Base-by-base conservation (phyloP, 2,113 vertebrate genomes). In the Tylochromis polylepis region DNA sequence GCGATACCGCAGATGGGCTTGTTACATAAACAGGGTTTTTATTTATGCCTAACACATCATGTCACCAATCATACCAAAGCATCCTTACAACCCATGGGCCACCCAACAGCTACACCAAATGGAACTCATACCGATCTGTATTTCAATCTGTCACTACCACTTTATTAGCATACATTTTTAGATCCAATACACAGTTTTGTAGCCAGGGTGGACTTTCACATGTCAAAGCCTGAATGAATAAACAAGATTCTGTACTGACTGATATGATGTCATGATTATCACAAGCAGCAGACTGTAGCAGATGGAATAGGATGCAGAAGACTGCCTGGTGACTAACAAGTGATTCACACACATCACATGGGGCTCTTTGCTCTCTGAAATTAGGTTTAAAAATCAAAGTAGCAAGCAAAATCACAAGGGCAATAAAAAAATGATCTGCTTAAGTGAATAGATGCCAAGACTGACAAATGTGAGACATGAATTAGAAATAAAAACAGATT, bases 191-290 rank as follows among this genome's bases (percentile, higher is more conserved):
- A 15, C 7, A 41, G 29, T 36, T 78, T 67, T 77, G 46, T 31
- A n/a, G 72, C 46, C 27, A 77, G 46, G 46, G 16, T 77, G 72
- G 18, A 75, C 36, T 62, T 70, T 81, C 8, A 77, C 31, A 34
- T 60, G 16, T 81, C 43, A 77, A 49, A 27, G 78, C 58, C 58
- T 87, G 41, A 85, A 79, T 90, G 81, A 91, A 89, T 90, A 81
- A 91, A 87, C 34, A 81, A 77, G 18, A 86, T 78, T 84, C 49
- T 81, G 36, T 75, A 43, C 56, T 88, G 88, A 85, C 34, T 85
- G 59, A 91, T 88, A 65, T 38, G 41, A 70, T 81, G 83, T 87
- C 79, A 91, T 88, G 75, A 90, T 91, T 91, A 77, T 83, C 31
- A 72, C 31, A 72, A 72, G 58, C 1, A 86, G 67, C 85, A 88